Conservation (phyloP, 2,888 invertebrate genomes). For the Listrodromus nycthemerus region DNA sequence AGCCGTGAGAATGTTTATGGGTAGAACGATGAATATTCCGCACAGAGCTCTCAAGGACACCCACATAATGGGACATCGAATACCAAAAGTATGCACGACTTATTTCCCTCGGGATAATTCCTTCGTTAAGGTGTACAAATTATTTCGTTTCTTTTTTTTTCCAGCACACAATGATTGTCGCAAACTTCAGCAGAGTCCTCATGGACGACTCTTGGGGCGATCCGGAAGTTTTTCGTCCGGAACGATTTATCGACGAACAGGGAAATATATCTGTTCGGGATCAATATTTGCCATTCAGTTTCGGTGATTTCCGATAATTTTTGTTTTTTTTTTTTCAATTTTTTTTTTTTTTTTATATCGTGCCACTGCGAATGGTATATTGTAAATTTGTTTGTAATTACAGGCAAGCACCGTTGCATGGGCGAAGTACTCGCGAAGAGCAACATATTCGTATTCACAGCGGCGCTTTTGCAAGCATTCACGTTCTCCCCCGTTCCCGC, state of each 20-base stretch:
- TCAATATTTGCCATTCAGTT: conserved; percentile 91
- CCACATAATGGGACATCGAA: conserved; percentile 89
- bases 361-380: not conserved
- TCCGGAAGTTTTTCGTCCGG: conserved; percentile 90
- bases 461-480: conserved; percentile 91
- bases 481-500: conserved; percentile 89
- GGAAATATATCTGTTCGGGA: conserved; percentile 88
- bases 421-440: conserved; percentile 92
- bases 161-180: conserved; percentile 92
- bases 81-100: conserved; percentile 89
- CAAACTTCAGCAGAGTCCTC: conserved; percentile 90
- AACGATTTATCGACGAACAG: conserved; percentile 89
- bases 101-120: not conserved
- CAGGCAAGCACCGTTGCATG: conserved; percentile 91
- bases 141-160: conserved; percentile 70
- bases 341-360: not conserved
- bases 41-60: conserved; percentile 92
- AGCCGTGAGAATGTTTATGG: conserved; percentile 92
- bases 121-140: conserved; percentile 1
- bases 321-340: conserved; percentile 1
- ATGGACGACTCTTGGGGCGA: conserved; percentile 90
- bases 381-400: conserved; percentile 46
- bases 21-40: conserved; percentile 91
- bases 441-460: conserved; percentile 91
- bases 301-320: conserved; percentile 85